Evolutionary conservation across 1,140 invertebrate species (phyloP), one percentile per base, ranked within the genome.

Genomic region (Portunus trituberculatus): DNA sequence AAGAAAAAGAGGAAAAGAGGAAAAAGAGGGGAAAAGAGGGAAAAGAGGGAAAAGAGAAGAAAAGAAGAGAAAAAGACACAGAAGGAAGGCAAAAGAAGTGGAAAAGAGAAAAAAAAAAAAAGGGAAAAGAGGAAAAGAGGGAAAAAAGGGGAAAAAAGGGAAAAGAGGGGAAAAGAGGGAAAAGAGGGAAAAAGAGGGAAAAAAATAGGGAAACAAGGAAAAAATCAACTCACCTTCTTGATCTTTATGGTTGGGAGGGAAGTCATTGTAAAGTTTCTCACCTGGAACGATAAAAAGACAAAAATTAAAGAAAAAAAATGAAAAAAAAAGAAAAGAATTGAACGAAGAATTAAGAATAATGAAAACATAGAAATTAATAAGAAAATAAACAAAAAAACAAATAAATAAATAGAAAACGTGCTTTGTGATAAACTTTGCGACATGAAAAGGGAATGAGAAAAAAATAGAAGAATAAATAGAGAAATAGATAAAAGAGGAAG

Each of bases 211-310:
- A 91, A 25, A 91, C 4, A 25, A 82, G 31, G 32, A 6, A 39
- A 4, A 39, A 28, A 93, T 16, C 0, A 4, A 52, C 83, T 95
- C 59, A 95, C 94, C 83, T 32, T 59, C 29, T 7, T 95, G 90
- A 12, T 86, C 2, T 1, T 92, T 67, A 87, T 95, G 94, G 8
- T 92, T 76, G 3, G 25, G 45, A 16, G 94, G 94, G 29, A 95
- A 95, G 82, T 95, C 94, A 4, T 95, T 1, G 48, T 95, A 95
- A 16, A 95, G 46, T 3, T 29, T 84, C n/a, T 87, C 67, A 88
- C 94, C 94, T 95, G 83, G 29, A 59, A 67, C 90, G 39, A 90
- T 3, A 39, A 89, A 12, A 86, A 91, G 76, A 59, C 76, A 67
- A 29, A 31, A 12, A 29, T n/a, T 76, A 82, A 4, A 28, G 4